Percentiles rank a stretch among this genome's conserved stretches.
These are phyloP conservation scores for Epinotia nisella DNA, from an alignment of 2,888 invertebrate species.

Conservation along the genomic window DNA sequence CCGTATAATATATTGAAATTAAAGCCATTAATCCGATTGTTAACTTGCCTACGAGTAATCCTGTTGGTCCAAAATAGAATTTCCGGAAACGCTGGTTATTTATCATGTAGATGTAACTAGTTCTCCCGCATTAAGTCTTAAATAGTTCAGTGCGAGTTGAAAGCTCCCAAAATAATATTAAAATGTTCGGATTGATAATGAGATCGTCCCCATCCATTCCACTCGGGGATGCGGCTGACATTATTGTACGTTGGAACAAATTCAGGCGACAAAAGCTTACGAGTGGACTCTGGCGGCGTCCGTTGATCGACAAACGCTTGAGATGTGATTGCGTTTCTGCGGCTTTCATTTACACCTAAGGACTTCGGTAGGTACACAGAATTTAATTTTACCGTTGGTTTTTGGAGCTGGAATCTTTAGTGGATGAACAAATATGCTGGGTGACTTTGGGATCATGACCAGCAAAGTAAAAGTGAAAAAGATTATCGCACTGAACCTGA, in stretches of 20 bases:
- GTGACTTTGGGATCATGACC: too few species aligned
- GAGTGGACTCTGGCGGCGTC: constrained; percentile 64
- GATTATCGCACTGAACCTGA: too few species aligned
- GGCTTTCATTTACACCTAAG: constrained; percentile 37
- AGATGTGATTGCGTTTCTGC: constrained; percentile 39
- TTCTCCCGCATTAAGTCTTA: not conserved
- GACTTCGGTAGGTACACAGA: constrained; percentile 6
- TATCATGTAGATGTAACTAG: too few species aligned
- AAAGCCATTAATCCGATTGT: too few species aligned
- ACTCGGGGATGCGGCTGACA: constrained; percentile 21
- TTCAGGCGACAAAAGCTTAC: constrained; percentile 65
- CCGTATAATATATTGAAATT: too few species aligned
- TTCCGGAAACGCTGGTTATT: too few species aligned
- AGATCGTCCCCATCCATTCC: constrained; percentile 32
- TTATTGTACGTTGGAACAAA: constrained; percentile 56
- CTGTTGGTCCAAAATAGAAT: too few species aligned
- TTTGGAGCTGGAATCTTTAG: not conserved
- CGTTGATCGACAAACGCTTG: constrained; percentile 59
- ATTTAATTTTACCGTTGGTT: not conserved
- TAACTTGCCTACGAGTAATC: too few species aligned
- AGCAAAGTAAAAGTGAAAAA: too few species aligned
- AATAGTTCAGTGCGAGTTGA: constrained; percentile 1
- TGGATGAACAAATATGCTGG: not conserved
- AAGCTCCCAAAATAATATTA: constrained; percentile 31
- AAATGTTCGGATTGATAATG: constrained; percentile 27